A percentile compares a stretch with the other conserved stretches of the same genome.
Evolutionary conservation across 2,888 invertebrate genomes (phyloP).

Genomic region (Protodeltote pygarga): DNA sequence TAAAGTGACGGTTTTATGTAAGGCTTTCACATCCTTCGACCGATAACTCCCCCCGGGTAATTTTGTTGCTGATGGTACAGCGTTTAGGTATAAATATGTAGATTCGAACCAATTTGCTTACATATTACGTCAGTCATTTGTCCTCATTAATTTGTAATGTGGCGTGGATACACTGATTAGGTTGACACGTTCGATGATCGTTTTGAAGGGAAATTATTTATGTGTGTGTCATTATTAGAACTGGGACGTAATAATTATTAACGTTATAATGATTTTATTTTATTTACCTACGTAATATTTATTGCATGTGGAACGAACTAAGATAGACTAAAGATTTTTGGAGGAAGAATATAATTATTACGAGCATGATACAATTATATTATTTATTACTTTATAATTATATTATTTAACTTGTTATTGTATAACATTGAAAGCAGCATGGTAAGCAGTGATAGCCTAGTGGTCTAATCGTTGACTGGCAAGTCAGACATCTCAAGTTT

Average conservation of each 20-base stretch:
- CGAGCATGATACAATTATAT: no score
- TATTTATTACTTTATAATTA: no score
- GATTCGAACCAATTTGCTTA: conserved; percentile 28
- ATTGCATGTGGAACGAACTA: no score
- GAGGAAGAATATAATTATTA: no score
- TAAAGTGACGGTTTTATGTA: conserved; percentile 55
- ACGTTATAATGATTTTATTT: not conserved
- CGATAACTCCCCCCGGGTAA: conserved; percentile 42
- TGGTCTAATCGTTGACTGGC: no score
- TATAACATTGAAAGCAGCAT: no score
- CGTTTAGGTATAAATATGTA: conserved; percentile 24
- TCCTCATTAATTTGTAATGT: conserved; percentile 36
- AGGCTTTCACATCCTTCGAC: conserved; percentile 46
- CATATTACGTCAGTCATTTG: conserved; percentile 29
- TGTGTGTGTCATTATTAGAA: conserved; percentile 1
- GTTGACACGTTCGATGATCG: conserved; percentile 1
- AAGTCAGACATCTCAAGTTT: no score
- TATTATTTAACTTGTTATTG: no score
- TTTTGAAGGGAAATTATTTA: conserved; percentile 1
- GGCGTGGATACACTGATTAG: conserved; percentile 18
- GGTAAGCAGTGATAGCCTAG: no score
- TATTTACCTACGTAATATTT: no score
- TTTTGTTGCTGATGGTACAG: conserved; percentile 34
- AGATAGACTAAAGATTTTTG: no score
- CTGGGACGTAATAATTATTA: not conserved